Evolutionary conservation across 30 jellyfish, hydroid and myxozoan genomes (phyloP).

Genomic region (Aurelia aurita): DNA sequence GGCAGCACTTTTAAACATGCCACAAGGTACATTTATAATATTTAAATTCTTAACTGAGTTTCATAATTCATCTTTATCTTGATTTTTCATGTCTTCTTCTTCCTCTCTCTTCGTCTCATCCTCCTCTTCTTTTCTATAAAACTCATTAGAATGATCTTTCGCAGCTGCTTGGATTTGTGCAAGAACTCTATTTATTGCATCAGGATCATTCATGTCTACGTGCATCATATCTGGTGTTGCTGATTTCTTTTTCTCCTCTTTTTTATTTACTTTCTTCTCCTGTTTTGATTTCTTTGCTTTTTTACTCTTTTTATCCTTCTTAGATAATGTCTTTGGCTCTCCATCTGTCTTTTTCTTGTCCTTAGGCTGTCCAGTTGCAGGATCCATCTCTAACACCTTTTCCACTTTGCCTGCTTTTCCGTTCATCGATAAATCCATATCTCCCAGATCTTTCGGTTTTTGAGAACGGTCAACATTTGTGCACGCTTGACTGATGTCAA

Average conservation of each 20-base stretch:
- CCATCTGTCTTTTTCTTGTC: background rate
- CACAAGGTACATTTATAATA: too few species aligned
- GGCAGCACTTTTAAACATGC: too few species aligned
- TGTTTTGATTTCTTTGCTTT: conserved; percentile 29
- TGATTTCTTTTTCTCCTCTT: conserved; percentile 11
- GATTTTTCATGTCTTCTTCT: conserved; percentile 14
- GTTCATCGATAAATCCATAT: conserved; percentile 70
- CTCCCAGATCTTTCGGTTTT: conserved; percentile 65
- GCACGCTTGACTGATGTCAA: conserved; percentile 77
- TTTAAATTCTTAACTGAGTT: too few species aligned
- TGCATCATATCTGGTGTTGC: conserved; percentile 59
- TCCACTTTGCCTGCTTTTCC: conserved; percentile 64
- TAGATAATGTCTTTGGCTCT: conserved; percentile 77
- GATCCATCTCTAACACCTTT: conserved; percentile 49
- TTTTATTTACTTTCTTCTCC: conserved; percentile 23
- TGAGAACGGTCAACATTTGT: conserved; percentile 69
- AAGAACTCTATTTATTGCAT: conserved; percentile 75
- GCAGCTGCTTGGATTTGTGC: conserved; percentile 78
- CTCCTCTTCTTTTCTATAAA: conserved; percentile 39
- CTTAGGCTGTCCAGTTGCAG: conserved; percentile 58
- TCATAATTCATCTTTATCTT: conserved; percentile 56
- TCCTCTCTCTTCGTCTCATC: conserved; percentile 35
- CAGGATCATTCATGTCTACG: conserved; percentile 84
- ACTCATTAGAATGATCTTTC: conserved; percentile 62
- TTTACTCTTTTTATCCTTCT: conserved; percentile 57